phyloP scores from a whole-genome alignment of 2,113 vertebrate species.

The Murina feae region DNA sequence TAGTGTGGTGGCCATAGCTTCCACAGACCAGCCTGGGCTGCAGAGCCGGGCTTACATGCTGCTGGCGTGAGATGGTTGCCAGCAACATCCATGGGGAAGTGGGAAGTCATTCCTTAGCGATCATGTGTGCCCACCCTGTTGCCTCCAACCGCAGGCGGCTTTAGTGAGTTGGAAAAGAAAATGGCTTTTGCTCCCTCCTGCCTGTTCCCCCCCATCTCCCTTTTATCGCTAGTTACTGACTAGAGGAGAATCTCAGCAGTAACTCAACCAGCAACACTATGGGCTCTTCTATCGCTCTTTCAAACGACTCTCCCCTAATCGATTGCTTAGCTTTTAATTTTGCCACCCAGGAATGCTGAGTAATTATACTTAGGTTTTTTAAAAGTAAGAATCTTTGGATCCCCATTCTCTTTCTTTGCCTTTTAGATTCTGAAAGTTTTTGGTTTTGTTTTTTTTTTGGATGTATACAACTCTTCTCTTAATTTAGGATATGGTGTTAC shows the following conservation, averaged over 20 bases:
- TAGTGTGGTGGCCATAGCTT: not conserved
- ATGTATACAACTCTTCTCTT: not conserved
- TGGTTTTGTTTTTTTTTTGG: too few species aligned
- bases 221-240: not conserved
- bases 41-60: not conserved
- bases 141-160: not conserved
- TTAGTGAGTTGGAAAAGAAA: not conserved
- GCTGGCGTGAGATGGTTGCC: not conserved
- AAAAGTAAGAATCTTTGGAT: not conserved
- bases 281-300: not conserved
- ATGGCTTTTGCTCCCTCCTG: not conserved
- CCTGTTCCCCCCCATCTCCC: rapidly evolving
- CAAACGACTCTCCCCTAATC: not conserved
- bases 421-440: not conserved
- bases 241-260: not conserved
- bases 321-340: not conserved
- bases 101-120: not conserved
- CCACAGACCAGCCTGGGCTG: not conserved
- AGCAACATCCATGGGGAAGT: not conserved
- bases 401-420: not conserved
- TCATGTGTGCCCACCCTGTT: not conserved
- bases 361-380: not conserved
- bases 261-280: not conserved
- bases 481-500: not conserved
- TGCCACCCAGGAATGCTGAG: not conserved